Percentiles rank a stretch among this genome's conserved stretches.
Evolutionary conservation across 2,888 invertebrate genomes (phyloP).

Genomic region (Oasisia sp.): DNA sequence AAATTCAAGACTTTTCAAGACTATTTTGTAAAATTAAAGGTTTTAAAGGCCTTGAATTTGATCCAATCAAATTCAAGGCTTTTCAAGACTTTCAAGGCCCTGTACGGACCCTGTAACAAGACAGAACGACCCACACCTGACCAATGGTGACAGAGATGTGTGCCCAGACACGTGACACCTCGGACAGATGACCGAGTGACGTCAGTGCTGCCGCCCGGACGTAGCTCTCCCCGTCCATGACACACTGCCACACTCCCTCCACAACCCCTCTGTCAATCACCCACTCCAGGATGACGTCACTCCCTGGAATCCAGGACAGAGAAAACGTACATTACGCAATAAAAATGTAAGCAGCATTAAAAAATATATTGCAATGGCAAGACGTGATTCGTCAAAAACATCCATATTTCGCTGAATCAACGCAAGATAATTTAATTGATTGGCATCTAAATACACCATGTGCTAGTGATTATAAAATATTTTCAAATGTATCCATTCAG

Average conservation of each 20-base stretch:
- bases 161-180: background rate
- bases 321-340: background rate
- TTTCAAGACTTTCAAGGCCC: too few relatives aligned
- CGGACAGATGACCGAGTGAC: conserved; percentile 14
- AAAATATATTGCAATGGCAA: background rate
- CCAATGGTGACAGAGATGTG: background rate
- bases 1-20: too few relatives aligned
- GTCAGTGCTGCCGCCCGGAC: conserved; percentile 45
- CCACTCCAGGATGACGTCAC: conserved; percentile 13
- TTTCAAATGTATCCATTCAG: background rate
- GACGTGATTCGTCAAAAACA: background rate
- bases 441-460: background rate
- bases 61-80: too few relatives aligned
- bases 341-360: background rate
- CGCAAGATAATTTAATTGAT: background rate
- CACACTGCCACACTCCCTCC: conserved; percentile 42
- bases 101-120: too few relatives aligned
- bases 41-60: too few relatives aligned
- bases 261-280: background rate
- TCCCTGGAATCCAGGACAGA: background rate
- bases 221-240: conserved; percentile 51
- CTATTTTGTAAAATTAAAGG: too few relatives aligned
- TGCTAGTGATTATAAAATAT: background rate
- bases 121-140: background rate
- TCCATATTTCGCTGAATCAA: background rate